Base-by-base conservation (phyloP, 2,888 invertebrate species). In the Calameuta idolon region DNA sequence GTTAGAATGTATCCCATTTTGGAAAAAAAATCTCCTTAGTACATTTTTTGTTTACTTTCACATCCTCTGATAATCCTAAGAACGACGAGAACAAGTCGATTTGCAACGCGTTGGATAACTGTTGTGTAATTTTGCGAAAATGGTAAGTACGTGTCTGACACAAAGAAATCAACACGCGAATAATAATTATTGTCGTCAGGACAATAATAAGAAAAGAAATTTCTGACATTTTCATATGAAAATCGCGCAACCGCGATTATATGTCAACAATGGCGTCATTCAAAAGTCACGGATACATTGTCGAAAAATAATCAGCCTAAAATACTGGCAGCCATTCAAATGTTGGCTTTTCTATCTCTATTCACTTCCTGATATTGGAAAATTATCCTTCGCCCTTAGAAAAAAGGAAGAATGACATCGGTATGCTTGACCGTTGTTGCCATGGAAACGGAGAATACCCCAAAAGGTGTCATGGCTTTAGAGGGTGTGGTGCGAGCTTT, bases 401-500 rank as follows among this genome's bases (percentile, higher is more conserved):
- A 71, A 30, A 31, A 34, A 15, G 5, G 71, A 23, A 15, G 33
- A 71, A 71, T 71, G 71, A 31, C 71, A 71, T 33, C 71, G 71
- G 71, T 71, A 55, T 55, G 71, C 71, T 33, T 34, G 71, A 33
- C 71, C 12, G 31, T 34, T 12, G 71, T 71, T 71, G 31, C 71
- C 71, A 71, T 71, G 71, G 71, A 33, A 71, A 71, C 31, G 71
- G 31, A 71, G 71, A 33, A 71, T 12, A 11, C 5, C 34, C 5
- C 34, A 33, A 34, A 34, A 34, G 31, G 71, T 55, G 55, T 55
- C 55, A 55, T 23, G 71, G 71, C 1, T 31, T 15, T 33, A 11
- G 1, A 71, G 71, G 71, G 71, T 71, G 71, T 71, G 71, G 71
- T 71, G 9, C 71, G 71, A 34, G 12, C 71, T 31, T 69, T 11